These are phyloP conservation scores for Ceyx melanurus DNA, from an alignment of 2,113 vertebrate species.

Conservation along the genomic window DNA sequence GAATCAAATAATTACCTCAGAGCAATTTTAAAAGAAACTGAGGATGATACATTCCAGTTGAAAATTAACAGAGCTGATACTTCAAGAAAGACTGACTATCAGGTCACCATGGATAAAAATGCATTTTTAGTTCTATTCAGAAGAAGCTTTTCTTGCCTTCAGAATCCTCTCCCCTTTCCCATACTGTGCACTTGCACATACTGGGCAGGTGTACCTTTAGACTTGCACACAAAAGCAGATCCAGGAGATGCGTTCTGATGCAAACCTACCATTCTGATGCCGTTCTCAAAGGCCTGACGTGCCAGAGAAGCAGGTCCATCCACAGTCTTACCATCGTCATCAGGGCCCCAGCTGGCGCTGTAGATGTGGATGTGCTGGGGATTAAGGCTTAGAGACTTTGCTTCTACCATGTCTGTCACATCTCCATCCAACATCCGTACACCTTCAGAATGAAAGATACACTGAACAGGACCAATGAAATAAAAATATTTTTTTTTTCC, in stretches of 20 bases:
- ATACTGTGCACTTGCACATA: rapidly evolving
- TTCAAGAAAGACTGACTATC: background rate
- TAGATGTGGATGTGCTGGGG: constrained; percentile 98
- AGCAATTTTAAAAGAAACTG: background rate
- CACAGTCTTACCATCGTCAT: constrained; percentile 97
- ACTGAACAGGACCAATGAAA: background rate
- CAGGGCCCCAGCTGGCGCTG: constrained; percentile 98
- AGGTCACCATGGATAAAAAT: background rate
- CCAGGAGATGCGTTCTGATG: background rate
- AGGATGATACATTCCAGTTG: background rate
- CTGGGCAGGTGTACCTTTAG: rapidly evolving
- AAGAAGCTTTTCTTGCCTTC: background rate
- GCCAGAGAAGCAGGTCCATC: constrained; percentile 95
- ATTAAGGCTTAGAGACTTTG: constrained; percentile 93
- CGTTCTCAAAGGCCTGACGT: constrained; percentile 95
- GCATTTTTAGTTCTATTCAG: background rate
- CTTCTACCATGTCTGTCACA: constrained; percentile 99
- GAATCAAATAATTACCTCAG: constrained; percentile 8
- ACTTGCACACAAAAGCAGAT: rapidly evolving
- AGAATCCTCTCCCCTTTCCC: background rate
- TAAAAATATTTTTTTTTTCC: background rate
- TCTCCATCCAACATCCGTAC: constrained; percentile 98
- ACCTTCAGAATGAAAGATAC: constrained; percentile 73
- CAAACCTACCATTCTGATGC: constrained; percentile 90
- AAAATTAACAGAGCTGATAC: background rate